These are phyloP conservation scores for Helicoverpa zea DNA, from an alignment of 1,140 invertebrate species.

Conservation along the genomic window DNA sequence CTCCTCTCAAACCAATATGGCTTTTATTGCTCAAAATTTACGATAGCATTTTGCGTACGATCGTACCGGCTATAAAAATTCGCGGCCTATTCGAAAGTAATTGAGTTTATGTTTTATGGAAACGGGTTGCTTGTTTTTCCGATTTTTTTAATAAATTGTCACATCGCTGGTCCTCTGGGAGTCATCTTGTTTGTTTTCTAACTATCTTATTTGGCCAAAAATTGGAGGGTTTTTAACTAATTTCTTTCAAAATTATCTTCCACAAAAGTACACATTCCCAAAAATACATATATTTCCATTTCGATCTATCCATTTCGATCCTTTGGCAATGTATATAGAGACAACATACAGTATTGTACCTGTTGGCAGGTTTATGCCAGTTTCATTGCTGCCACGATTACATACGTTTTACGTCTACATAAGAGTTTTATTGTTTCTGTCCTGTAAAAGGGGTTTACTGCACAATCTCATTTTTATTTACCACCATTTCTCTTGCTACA, in stretches of 20 bases:
- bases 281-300: not conserved
- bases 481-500: not conserved
- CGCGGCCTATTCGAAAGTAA: constrained; percentile 45
- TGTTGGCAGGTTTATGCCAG: constrained; percentile 19
- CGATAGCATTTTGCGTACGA: constrained; percentile 40
- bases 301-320: constrained; percentile 3
- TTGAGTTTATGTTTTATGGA: constrained; percentile 36
- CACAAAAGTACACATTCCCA: not conserved
- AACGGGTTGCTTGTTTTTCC: not conserved
- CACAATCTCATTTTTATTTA: constrained; percentile 34
- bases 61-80: constrained; percentile 50
- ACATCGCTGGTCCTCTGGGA: not conserved
- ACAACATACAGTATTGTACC: constrained; percentile 12
- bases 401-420: constrained; percentile 30
- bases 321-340: not conserved
- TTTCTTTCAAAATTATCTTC: not conserved
- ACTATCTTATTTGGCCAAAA: no score
- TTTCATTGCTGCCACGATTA: constrained; percentile 24
- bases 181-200: no score
- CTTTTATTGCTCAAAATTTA: constrained; percentile 25
- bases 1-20: constrained; percentile 21
- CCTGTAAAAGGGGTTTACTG: constrained; percentile 39
- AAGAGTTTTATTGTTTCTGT: constrained; percentile 31
- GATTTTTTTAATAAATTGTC: not conserved
- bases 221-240: no score